Base-by-base conservation (phyloP, 2,888 invertebrate species). In the Icerya purchasi region DNA sequence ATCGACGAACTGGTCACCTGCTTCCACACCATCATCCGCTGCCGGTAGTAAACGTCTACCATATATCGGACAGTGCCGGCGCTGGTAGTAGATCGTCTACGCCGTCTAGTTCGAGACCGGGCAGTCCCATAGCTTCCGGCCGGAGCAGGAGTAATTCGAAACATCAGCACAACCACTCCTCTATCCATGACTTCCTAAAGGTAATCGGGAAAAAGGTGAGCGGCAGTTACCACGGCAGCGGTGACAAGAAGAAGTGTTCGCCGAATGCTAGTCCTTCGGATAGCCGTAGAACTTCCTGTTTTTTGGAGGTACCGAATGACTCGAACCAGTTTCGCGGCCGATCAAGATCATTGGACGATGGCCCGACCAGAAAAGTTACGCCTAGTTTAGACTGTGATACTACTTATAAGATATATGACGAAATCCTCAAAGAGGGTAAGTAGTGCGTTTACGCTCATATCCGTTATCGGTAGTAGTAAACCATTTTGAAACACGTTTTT, bases 341-440 rank as follows among this genome's bases (percentile, higher is more conserved):
- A 54, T 86, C 86, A 52, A 86, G 86, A 69, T 86, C 86, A 56
- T 74, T 87, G 65, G 88, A 87, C 69, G 77, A 77, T 50, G 72
- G 73, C 2, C 77, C 77, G 72, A 75, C 65, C 24, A 62, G 62
- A 52, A 76, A 75, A 62, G 72, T 77, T 61, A 22, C 57, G 23
- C 53, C 55, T 14, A 52, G 57, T 21, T 50, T 64, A 18, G 87
- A 88, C 69, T 86, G 86, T 69, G 86, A 83, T 57, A 78, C 85
- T 8, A 87, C 86, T 3, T 88, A 88, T 69, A 78, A 80, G 69
- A 86, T 88, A 67, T 88, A 80, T 70, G 86, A 88, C 65, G 77
- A 78, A 65, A 88, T 88, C 68, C 74, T 88, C 21, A 76, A 75
- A 72, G 82, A 84, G 81, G 83, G 83, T 83, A 75, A 68, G 49